These are phyloP conservation scores for Arctia plantaginis DNA, from an alignment of 2,888 invertebrate species.

Conservation along the genomic window DNA sequence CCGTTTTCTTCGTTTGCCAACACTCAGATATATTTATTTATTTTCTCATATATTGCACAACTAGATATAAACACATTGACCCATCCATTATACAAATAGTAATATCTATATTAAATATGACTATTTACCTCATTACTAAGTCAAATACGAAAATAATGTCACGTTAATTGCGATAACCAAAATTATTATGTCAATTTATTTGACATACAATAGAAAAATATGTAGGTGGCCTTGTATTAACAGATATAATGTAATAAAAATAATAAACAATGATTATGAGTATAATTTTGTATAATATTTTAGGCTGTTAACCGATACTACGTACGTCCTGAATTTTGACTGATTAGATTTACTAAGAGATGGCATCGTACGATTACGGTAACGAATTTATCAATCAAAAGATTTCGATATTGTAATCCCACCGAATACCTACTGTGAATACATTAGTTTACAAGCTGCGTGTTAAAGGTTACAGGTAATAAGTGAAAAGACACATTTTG, in stretches of 20 bases:
- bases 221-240: background rate
- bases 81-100: background rate
- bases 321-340: background rate
- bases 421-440: background rate
- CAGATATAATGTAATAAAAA: background rate
- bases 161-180: background rate
- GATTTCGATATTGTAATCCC: background rate
- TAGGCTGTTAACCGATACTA: background rate
- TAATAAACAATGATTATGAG: background rate
- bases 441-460: background rate
- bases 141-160: background rate
- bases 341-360: background rate
- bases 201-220: background rate
- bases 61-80: background rate
- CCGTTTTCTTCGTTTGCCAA: no score
- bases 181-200: conserved; percentile 1
- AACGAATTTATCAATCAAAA: background rate
- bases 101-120: background rate
- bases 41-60: no score
- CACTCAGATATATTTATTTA: no score
- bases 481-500: background rate
- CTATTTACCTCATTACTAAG: background rate
- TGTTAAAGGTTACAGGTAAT: no score
- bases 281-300: background rate
- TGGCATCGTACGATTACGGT: background rate